Conservation (phyloP, 2,888 invertebrate species). For the Idaea aversata region DNA sequence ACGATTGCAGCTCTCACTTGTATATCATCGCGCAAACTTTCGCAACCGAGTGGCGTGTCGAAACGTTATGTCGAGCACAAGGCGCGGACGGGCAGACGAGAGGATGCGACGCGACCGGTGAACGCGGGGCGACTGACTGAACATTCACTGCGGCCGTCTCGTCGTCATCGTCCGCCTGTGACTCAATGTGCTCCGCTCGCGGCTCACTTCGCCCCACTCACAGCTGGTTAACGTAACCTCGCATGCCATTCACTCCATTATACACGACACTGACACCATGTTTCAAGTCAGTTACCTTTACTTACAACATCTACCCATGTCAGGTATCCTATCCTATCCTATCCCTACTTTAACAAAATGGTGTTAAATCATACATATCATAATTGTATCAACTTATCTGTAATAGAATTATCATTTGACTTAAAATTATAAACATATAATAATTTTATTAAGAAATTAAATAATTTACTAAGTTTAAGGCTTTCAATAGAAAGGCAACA, state of each 20-base stretch:
- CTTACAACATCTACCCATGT: too few species aligned
- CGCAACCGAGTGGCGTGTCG: conserved; percentile 75
- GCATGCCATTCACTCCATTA: conserved; percentile 41
- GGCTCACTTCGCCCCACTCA: conserved; percentile 56
- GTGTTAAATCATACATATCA: not conserved
- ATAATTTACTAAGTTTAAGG: too few species aligned
- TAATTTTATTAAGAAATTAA: not conserved
- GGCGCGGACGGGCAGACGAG: conserved; percentile 26
- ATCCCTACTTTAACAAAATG: not conserved
- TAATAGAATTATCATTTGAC: not conserved
- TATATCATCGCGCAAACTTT: conserved; percentile 80
- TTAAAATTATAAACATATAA: not conserved
- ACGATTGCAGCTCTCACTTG: conserved; percentile 75
- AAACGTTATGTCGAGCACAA: conserved; percentile 67
- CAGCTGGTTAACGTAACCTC: conserved; percentile 34
- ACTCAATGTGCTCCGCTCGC: conserved; percentile 44
- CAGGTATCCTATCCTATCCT: too few species aligned
- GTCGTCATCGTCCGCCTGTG: conserved; percentile 26
- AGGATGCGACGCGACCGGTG: conserved; percentile 24
- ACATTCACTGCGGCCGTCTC: conserved; percentile 38
- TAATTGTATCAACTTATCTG: not conserved
- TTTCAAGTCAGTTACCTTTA: conserved; percentile 26
- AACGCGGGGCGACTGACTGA: conserved; percentile 32
- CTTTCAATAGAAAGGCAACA: too few species aligned
- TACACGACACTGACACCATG: conserved; percentile 10